Base-by-base conservation (phyloP, 2,113 vertebrate species). In the Atlantisia rogersi region DNA sequence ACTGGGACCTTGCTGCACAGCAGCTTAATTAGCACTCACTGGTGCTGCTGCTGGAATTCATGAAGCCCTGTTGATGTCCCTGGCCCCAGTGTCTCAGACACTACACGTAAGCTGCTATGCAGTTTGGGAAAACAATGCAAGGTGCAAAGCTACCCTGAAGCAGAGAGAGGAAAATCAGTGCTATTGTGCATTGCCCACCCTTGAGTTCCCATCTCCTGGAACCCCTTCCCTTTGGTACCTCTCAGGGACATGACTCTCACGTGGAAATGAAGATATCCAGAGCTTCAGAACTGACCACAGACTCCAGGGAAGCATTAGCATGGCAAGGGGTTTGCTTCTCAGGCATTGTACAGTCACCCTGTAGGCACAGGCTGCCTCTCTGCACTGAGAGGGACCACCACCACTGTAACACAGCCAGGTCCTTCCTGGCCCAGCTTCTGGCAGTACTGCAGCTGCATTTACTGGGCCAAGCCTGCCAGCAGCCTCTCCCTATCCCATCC, bases 211-310 rank as follows among this genome's bases (percentile, higher is more conserved):
- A 21, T 91, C 75, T 59, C 50, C 16, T 64, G 90, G 86, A 79
- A 89, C n/a, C 50, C 75, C 44, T 32, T 74, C 92, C 92, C 91
- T 76, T 94, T 46, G 3, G 97, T 65, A 82, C 97, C 97, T 98
- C 98, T 98, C 98, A 98, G 98, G 98, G 98, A 98, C 94, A 91
- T 96, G 97, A 95, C 94, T 94, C 77, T 88, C 80, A 77, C 62
- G 74, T 56, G 37, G 85, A 94, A 94, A 92, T 91, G 93, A 86
- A 96, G 93, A 92, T 77, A 74, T 6, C 50, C 92, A 94, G 97
- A 88, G 88, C 80, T 86, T 95, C 93, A 89, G 64, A 70, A 82
- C 44, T 80, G 87, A 69, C 80, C 79, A 11, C 90, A 86, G 87
- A 69, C 80, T 79, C 8, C 90, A 86, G 89, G 63, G 44, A 69